These are phyloP conservation scores for Drosophila acutilabella DNA, from an alignment of 2,888 invertebrate genomes.

Conservation along the genomic window DNA sequence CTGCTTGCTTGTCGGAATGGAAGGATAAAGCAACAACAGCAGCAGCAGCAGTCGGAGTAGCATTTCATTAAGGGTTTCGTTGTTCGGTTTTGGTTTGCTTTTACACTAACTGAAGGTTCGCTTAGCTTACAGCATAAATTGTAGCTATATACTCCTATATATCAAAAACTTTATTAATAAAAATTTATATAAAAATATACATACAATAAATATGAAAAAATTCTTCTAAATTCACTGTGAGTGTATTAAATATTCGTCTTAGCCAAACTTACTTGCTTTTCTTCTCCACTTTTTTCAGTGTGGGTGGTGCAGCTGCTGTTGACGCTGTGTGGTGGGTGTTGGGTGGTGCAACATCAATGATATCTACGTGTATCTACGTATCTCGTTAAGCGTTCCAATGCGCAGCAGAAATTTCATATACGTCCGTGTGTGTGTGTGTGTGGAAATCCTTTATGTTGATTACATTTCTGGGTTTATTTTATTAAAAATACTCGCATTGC, in stretches of 20 bases:
- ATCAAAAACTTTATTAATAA: no score
- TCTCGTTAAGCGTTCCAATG: constrained; percentile 78
- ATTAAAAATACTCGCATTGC: constrained; percentile 81
- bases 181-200: no score
- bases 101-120: constrained; percentile 6
- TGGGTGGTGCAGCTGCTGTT: constrained; percentile 18
- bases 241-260: not conserved
- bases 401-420: constrained; percentile 51
- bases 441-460: constrained; percentile 84
- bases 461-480: constrained; percentile 84
- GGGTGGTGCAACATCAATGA: constrained; percentile 69
- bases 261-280: not conserved
- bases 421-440: constrained; percentile 44
- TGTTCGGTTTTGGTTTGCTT: constrained; percentile 24
- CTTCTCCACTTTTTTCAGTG: constrained; percentile 5
- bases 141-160: no score
- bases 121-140: not conserved
- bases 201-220: no score
- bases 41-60: constrained; percentile 32
- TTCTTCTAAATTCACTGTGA: not conserved
- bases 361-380: constrained; percentile 74
- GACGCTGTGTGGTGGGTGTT: not conserved
- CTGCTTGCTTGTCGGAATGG: constrained; percentile 33
- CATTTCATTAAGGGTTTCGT: constrained; percentile 75
- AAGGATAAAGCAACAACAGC: constrained; percentile 8